Conservation (phyloP, 1,140 invertebrate species). For the Mesaphorura yosii region DNA sequence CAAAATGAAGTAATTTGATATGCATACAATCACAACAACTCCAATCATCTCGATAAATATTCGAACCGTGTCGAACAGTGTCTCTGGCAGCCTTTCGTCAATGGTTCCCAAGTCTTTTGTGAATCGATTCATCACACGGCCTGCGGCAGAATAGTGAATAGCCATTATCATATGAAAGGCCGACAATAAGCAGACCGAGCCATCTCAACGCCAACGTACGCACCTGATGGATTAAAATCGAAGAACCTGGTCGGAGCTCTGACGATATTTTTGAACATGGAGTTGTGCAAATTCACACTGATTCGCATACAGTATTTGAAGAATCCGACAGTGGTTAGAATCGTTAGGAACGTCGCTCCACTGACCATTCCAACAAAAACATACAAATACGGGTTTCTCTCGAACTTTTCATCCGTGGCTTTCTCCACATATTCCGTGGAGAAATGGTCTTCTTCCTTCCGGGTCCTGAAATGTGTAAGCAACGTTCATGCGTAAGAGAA, state of each 20-base stretch:
- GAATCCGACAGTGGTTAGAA: conserved; percentile 46
- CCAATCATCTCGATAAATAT: conserved; percentile 16
- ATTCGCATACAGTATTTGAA: conserved; percentile 66
- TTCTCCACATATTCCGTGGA: not conserved
- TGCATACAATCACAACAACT: conserved; percentile 12
- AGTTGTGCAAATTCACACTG: conserved; percentile 68
- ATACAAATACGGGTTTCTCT: conserved; percentile 48
- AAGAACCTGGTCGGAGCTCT: conserved; percentile 77
- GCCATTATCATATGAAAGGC: not conserved
- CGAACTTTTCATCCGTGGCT: no score
- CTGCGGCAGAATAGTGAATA: conserved; percentile 34
- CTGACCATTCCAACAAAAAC: conserved; percentile 17
- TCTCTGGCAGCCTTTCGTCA: conserved; percentile 47
- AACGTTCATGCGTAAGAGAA: not conserved
- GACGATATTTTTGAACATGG: conserved; percentile 59
- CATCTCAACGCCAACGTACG: not conserved
- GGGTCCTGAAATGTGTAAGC: not conserved
- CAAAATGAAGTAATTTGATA: conserved; percentile 40
- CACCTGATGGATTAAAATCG: conserved; percentile 61
- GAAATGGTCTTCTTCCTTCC: not conserved
- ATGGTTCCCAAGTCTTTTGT: conserved; percentile 39
- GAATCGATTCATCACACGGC: conserved; percentile 37
- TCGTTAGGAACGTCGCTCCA: conserved; percentile 12
- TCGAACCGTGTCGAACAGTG: conserved; percentile 37
- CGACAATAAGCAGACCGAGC: not conserved